Conservation (phyloP, 2,888 invertebrate genomes). For the Mongoloraphidia duomilia region DNA sequence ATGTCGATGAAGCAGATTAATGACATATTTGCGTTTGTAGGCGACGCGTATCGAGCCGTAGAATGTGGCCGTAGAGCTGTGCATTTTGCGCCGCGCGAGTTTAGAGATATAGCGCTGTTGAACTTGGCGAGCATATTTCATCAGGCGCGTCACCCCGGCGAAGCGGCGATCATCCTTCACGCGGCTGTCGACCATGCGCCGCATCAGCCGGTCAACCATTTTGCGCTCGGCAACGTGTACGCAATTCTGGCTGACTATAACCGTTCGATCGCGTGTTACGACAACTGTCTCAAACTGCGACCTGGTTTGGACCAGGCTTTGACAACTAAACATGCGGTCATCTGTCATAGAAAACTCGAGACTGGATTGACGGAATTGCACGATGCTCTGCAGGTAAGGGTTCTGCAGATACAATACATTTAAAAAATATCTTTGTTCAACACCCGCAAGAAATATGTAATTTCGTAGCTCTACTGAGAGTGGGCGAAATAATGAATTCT, state of each 20-base stretch:
- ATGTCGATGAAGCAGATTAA: no score
- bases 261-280: slow-evolving; percentile 49
- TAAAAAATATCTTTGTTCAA: neutral
- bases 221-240: slow-evolving; percentile 59
- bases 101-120: slow-evolving; percentile 56
- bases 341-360: slow-evolving; percentile 52
- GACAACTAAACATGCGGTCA: slow-evolving; percentile 46
- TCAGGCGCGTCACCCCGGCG: slow-evolving; percentile 47
- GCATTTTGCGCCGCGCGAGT: slow-evolving; percentile 55
- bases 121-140: slow-evolving; percentile 62
- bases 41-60: slow-evolving; percentile 60
- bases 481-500: no score
- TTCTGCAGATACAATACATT: neutral
- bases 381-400: slow-evolving; percentile 37
- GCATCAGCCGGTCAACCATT: slow-evolving; percentile 42
- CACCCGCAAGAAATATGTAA: no score
- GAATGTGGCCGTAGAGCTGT: slow-evolving; percentile 66
- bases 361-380: slow-evolving; percentile 45
- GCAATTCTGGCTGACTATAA: slow-evolving; percentile 57
- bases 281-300: slow-evolving; percentile 48
- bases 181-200: slow-evolving; percentile 60
- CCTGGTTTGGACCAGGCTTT: slow-evolving; percentile 45
- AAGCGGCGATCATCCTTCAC: slow-evolving; percentile 56
- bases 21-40: slow-evolving; percentile 20
- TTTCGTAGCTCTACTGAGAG: no score